A percentile compares a stretch with the other conserved stretches of the same genome.
These are phyloP conservation scores for Psittacara wagleri DNA, from an alignment of 2,113 vertebrate genomes.

Conservation along the genomic window DNA sequence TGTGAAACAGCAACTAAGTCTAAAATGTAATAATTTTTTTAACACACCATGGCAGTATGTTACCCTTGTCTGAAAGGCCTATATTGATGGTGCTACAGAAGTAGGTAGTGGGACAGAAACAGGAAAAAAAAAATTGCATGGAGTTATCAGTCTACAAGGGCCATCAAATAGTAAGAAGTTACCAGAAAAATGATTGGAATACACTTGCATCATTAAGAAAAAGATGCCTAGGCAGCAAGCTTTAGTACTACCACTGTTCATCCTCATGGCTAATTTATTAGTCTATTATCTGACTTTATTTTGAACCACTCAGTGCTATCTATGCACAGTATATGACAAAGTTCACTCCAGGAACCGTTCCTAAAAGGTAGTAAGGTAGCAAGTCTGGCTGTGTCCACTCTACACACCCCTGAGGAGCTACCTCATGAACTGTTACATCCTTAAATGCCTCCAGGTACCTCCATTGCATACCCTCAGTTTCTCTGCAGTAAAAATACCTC, in stretches of 20 bases:
- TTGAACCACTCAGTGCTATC: neutral
- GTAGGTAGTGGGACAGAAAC: neutral
- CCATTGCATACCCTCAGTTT: neutral
- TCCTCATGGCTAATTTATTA: neutral
- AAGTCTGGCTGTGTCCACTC: neutral
- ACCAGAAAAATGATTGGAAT: neutral
- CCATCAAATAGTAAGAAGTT: neutral
- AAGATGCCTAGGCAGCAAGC: neutral
- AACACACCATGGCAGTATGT: neutral
- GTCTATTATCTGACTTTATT: neutral
- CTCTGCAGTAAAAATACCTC: neutral
- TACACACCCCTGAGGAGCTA: neutral
- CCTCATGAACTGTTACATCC: neutral
- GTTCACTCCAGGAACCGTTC: neutral
- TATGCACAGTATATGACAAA: neutral
- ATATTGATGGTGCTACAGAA: neutral
- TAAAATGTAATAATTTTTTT: neutral
- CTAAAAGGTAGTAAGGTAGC: neutral
- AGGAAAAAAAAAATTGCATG: neutral
- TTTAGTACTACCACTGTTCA: neutral
- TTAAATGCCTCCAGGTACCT: neutral
- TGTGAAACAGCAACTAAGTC: neutral
- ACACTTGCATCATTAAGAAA: neutral
- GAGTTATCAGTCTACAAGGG: neutral
- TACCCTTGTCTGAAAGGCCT: neutral